These are phyloP conservation scores for Chelon auratus DNA, from an alignment of 2,797 vertebrate species.

Conservation along the genomic window DNA sequence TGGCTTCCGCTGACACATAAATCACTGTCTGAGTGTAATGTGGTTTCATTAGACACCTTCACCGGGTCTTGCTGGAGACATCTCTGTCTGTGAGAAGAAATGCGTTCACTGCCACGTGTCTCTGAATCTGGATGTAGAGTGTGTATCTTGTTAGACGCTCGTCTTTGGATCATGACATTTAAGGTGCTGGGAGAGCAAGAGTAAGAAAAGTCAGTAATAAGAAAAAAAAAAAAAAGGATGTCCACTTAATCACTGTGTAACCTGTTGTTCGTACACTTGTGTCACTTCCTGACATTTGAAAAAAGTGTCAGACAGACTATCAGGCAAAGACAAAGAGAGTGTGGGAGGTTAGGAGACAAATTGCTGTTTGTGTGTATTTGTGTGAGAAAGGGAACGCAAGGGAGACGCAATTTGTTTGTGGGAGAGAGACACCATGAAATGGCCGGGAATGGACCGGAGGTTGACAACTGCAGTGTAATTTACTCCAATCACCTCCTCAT, in stretches of 20 bases:
- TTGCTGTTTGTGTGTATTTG: slow-evolving; percentile 26
- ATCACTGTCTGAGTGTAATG: not conserved
- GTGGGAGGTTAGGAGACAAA: slow-evolving; percentile 48
- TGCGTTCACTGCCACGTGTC: not conserved
- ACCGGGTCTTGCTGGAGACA: not conserved
- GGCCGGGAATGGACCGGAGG: slow-evolving; percentile 60
- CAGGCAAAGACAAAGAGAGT: slow-evolving; percentile 51
- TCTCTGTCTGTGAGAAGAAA: not conserved
- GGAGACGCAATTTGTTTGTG: slow-evolving; percentile 53
- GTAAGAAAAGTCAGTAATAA: not conserved
- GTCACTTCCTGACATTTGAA: slow-evolving; percentile 61
- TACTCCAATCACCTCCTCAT: slow-evolving; percentile 79
- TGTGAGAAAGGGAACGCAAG: slow-evolving; percentile 30
- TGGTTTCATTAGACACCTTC: not conserved
- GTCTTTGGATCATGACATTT: slow-evolving; percentile 22
- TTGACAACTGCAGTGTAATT: slow-evolving; percentile 73
- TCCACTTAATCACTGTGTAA: slow-evolving; percentile 34
- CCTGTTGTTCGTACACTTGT: slow-evolving; percentile 27
- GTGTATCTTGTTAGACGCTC: slow-evolving; percentile 1
- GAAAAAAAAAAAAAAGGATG: slow-evolving; percentile 1
- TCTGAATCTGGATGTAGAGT: slow-evolving; percentile 1
- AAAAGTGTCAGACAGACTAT: slow-evolving; percentile 46
- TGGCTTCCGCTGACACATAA: slow-evolving; percentile 18
- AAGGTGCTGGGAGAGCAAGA: slow-evolving; percentile 4
- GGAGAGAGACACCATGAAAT: slow-evolving; percentile 52